These are phyloP conservation scores for Tinamus major DNA, from an alignment of 2,797 vertebrate species.

Conservation along the genomic window DNA sequence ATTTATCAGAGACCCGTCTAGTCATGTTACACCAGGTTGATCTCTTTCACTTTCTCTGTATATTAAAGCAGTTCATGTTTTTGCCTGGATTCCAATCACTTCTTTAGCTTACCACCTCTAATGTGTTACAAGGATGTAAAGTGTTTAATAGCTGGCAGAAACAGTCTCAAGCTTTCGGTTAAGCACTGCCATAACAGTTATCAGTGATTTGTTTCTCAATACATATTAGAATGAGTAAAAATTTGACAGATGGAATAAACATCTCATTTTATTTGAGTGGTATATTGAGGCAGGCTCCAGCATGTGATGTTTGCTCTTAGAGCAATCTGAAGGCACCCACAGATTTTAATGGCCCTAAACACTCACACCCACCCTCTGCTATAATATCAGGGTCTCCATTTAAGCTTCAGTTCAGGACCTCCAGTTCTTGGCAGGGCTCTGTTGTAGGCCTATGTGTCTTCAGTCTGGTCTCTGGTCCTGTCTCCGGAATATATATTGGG, in stretches of 20 bases:
- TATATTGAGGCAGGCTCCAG: neutral
- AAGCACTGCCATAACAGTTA: neutral
- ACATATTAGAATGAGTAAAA: neutral
- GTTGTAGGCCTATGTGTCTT: neutral
- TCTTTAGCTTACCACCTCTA: neutral
- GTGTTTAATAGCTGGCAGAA: neutral
- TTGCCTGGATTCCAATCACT: neutral
- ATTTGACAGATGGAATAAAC: neutral
- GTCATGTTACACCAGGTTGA: neutral
- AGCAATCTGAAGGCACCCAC: neutral
- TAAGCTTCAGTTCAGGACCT: neutral
- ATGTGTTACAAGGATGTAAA: neutral
- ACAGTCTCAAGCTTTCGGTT: neutral
- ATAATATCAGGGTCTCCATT: neutral
- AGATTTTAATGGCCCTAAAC: neutral
- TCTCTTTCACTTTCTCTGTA: neutral
- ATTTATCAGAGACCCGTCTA: neutral
- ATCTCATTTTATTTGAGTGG: neutral
- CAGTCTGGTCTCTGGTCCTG: neutral
- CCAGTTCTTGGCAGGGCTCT: neutral
- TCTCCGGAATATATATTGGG: neutral
- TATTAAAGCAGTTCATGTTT: neutral
- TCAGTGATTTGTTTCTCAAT: neutral
- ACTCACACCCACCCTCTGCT: neutral
- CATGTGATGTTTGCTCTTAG: neutral